Conservation (phyloP, 2,888 invertebrate genomes). For the Chaetoderma sp. region DNA sequence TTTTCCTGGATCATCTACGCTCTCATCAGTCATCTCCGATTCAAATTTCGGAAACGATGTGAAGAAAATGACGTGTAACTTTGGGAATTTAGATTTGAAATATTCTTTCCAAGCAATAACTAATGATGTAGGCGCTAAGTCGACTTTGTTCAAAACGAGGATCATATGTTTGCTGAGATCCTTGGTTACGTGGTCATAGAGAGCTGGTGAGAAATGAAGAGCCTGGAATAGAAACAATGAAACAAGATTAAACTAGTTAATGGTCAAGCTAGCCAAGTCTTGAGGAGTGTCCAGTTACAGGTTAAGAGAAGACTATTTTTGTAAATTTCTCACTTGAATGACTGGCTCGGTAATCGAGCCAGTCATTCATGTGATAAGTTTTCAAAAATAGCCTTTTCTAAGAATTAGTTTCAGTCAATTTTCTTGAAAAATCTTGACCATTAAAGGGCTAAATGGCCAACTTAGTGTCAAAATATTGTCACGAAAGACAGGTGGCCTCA, state of each 20-base stretch:
- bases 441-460: no score
- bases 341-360: not conserved
- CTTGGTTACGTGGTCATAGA: constrained; percentile 83
- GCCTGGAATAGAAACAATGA: constrained; percentile 58
- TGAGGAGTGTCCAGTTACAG: no score
- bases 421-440: no score
- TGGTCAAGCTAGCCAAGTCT: not conserved
- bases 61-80: constrained; percentile 83
- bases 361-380: not conserved
- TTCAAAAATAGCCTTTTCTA: not conserved
- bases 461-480: no score
- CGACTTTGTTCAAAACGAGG: constrained; percentile 91
- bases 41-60: constrained; percentile 83
- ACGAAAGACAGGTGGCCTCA: no score
- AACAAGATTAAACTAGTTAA: not conserved
- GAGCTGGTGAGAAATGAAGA: constrained; percentile 86
- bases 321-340: not conserved
- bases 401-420: no score
- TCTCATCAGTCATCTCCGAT: no score
- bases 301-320: no score
- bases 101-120: constrained; percentile 91
- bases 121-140: constrained; percentile 83
- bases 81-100: constrained; percentile 79
- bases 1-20: not conserved
- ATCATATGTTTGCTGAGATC: constrained; percentile 86